Evolutionary conservation across 2,888 invertebrate species (phyloP), one percentile per base, ranked within the genome.

Genomic region (Drosophila suboccidentalis): DNA sequence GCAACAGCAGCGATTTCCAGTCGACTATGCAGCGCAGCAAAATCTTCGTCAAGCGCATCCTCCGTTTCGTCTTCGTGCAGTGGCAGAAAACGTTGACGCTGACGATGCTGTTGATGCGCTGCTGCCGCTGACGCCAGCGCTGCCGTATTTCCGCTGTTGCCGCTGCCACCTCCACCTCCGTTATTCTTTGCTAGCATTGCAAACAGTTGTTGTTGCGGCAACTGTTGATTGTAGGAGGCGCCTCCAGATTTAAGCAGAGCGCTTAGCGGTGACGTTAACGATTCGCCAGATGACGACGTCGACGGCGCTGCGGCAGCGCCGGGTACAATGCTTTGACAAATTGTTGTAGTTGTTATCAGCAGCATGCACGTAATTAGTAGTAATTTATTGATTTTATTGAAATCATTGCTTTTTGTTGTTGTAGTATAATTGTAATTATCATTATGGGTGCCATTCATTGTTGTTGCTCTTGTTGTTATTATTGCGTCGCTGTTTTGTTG

Each of bases 371-470:
- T 77, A 90, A 90, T 87, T 89, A 86, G 83, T 75, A 82, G 66
- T 75, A 87, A 85, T 82, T 89, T 88, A 90, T 91, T 90, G 91
- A 84, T 81, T 91, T 85, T 88, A 91, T 90, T 91, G 79, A 88
- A 89, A 82, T 90, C 87, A 78, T 78, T 78, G 59, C 29, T 60
- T 63, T 29, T 60, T 63, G 63, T 69, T 69, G 73, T 79, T 89
- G 73, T 70, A 61, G 62, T 73, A 80, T 86, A 80, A 78, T 85
- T 84, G 78, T 68, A 84, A 80, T 87, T 85, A 77, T 78, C 71
- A 78, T 78, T 78, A 75, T 75, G 53, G 59, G 34, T 26, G 50
- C 49, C 26, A 5, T 49, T 55, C 47, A 46, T 51, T 46, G 58
- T 38, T 74, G 44, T 22, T 59, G 50, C 19, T 58, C 43, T 54